Conservation (phyloP, 2,113 vertebrate species). For the Mastomys natalensis region DNA sequence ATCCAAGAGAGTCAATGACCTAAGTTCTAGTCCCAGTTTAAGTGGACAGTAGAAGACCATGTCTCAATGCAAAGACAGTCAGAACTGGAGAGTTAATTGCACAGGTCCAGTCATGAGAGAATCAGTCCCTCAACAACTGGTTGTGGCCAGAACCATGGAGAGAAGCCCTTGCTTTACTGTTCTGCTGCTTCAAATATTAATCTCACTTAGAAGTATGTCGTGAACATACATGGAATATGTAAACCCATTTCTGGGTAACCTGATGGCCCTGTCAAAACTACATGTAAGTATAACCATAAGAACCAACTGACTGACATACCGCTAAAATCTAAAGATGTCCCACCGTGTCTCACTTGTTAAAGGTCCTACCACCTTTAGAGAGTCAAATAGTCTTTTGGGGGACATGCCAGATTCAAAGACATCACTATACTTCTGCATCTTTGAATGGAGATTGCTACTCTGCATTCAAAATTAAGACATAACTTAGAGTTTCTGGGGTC, state of each 20-base stretch:
- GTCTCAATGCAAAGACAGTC: too few species aligned
- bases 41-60: background rate
- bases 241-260: rapidly evolving
- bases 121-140: too few species aligned
- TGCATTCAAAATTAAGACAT: background rate
- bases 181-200: rapidly evolving
- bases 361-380: background rate
- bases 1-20: rapidly evolving
- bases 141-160: too few species aligned
- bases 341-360: too few species aligned
- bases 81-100: too few species aligned
- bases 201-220: background rate
- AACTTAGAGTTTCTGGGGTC: background rate
- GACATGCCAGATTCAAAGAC: too few species aligned
- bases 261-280: rapidly evolving
- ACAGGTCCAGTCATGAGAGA: rapidly evolving
- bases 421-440: too few species aligned
- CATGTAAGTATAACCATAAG: rapidly evolving
- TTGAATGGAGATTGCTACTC: background rate
- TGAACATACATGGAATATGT: background rate
- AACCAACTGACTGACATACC: background rate
- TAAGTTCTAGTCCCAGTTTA: rapidly evolving
- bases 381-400: background rate
- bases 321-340: background rate
- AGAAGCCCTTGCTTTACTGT: background rate